Percentiles rank a stretch among this genome's conserved stretches.
These are phyloP conservation scores for Morpho deidamia DNA, from an alignment of 2,888 invertebrate genomes.

Conservation along the genomic window DNA sequence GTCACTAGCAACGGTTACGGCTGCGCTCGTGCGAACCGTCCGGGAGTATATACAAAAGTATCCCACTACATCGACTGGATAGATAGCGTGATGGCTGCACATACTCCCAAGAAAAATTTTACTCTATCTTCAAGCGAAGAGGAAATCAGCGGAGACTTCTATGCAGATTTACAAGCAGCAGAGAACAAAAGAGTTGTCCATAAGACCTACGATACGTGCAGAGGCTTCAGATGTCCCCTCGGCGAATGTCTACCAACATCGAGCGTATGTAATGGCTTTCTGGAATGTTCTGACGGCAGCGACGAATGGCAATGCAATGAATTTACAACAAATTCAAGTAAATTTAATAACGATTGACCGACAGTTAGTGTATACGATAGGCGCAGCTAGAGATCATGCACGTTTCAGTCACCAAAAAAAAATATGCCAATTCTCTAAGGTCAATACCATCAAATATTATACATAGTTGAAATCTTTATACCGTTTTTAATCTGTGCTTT, in stretches of 20 bases:
- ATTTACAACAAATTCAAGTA: conserved; percentile 41
- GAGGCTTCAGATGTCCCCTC: conserved; percentile 85
- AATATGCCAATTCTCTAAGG: too few relatives aligned
- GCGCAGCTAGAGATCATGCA: background rate
- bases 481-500: too few relatives aligned
- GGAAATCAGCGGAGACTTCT: conserved; percentile 50
- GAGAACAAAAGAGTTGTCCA: conserved; percentile 52
- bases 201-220: conserved; percentile 65
- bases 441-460: too few relatives aligned
- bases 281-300: conserved; percentile 87
- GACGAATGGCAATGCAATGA: conserved; percentile 81
- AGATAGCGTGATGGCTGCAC: conserved; percentile 68
- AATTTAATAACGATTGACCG: conserved; percentile 51
- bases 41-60: conserved; percentile 90
- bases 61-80: conserved; percentile 87
- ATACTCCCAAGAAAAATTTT: conserved; percentile 45
- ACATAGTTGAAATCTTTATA: too few relatives aligned
- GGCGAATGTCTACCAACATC: conserved; percentile 85
- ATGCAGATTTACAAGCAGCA: conserved; percentile 60
- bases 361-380: background rate
- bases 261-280: conserved; percentile 86
- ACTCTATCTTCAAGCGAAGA: conserved; percentile 28
- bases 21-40: conserved; percentile 86
- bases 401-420: background rate
- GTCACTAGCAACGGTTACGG: conserved; percentile 90